phyloP scores from a whole-genome alignment of 2,888 invertebrate genomes.

The Athalia rosae region DNA sequence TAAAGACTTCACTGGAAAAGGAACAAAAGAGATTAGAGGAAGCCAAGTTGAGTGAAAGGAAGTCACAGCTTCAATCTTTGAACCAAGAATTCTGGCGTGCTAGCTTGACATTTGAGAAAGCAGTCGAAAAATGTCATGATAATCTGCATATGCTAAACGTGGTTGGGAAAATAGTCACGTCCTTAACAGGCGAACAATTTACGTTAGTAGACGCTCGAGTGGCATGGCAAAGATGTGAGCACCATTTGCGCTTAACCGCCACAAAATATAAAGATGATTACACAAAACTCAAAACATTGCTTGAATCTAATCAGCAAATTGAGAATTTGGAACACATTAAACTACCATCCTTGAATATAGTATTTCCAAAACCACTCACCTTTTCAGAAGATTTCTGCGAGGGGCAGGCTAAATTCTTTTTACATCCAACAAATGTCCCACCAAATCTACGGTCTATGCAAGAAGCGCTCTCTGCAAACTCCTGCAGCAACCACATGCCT shows the following conservation, averaged over 20 bases:
- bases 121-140: constrained; percentile 19
- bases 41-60: background rate
- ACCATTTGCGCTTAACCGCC: background rate
- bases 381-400: constrained; percentile 3
- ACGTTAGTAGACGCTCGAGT: background rate
- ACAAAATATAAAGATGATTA: constrained; percentile 33
- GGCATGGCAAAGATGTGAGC: background rate
- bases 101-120: constrained; percentile 13
- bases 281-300: constrained; percentile 23
- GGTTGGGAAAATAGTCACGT: background rate
- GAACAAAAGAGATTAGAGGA: background rate
- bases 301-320: constrained; percentile 8
- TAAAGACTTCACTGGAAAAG: background rate
- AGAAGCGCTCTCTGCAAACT: background rate
- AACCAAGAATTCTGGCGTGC: constrained; percentile 4
- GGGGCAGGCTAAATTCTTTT: background rate
- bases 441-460: background rate
- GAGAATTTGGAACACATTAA: constrained; percentile 32
- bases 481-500: background rate
- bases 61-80: constrained; percentile 1
- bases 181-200: constrained; percentile 3
- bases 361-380: constrained; percentile 4
- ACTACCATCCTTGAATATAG: constrained; percentile 27
- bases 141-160: constrained; percentile 15
- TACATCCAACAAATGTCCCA: background rate